phyloP scores from a whole-genome alignment of 1,140 invertebrate species.

The Meloidogyne floridensis region DNA sequence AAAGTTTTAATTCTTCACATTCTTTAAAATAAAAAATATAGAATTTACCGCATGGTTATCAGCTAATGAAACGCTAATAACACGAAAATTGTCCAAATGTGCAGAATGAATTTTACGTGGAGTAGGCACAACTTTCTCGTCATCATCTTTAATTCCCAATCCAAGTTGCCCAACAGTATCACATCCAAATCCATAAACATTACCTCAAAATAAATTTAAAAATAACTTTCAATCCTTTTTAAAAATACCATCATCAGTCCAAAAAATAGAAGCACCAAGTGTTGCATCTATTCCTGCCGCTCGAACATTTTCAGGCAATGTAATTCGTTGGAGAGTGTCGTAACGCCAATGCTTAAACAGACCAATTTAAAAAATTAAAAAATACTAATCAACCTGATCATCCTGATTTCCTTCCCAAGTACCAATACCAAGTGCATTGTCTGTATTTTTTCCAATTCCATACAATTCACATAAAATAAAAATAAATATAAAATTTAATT shows the following conservation, averaged over 20 bases:
- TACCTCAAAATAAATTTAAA: slow-evolving; percentile 40
- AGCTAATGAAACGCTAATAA: slow-evolving; percentile 54
- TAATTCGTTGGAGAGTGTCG: slow-evolving; percentile 46
- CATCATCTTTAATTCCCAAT: slow-evolving; percentile 60
- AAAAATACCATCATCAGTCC: slow-evolving; percentile 55
- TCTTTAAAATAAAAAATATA: neutral
- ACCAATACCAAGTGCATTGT: slow-evolving; percentile 61
- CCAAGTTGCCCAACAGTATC: slow-evolving; percentile 63
- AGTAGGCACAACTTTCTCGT: slow-evolving; percentile 55
- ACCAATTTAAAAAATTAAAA: neutral
- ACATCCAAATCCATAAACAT: slow-evolving; percentile 58
- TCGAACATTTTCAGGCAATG: slow-evolving; percentile 41
- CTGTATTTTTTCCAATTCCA: slow-evolving; percentile 62
- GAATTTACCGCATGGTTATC: slow-evolving; percentile 53
- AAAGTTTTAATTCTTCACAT: too few species aligned
- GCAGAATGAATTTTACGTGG: slow-evolving; percentile 54
- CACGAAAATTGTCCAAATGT: slow-evolving; percentile 57
- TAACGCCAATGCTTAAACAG: slow-evolving; percentile 57
- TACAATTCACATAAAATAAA: slow-evolving; percentile 53
- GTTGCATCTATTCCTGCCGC: slow-evolving; percentile 55
- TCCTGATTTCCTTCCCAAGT: slow-evolving; percentile 55
- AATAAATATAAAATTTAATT: slow-evolving; percentile 20
- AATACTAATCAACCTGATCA: neutral
- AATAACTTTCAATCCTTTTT: neutral
- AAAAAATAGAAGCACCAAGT: slow-evolving; percentile 56